These are phyloP conservation scores for Donacobius atricapilla DNA, from an alignment of 2,113 vertebrate species.

Conservation along the genomic window DNA sequence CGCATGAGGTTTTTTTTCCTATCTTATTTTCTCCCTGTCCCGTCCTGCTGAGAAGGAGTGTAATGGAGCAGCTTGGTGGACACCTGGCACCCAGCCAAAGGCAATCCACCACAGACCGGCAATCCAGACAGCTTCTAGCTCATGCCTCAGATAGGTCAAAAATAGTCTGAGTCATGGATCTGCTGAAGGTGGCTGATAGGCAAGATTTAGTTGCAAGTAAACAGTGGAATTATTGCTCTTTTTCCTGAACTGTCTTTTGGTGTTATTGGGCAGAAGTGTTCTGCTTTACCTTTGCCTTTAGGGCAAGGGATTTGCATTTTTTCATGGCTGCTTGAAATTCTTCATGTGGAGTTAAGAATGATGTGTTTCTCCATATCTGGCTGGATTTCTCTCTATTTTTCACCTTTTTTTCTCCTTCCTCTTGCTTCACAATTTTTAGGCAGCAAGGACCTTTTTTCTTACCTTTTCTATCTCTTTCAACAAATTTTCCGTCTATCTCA, in stretches of 20 bases:
- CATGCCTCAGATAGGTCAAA: not conserved
- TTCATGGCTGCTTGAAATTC: not conserved
- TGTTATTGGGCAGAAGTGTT: not conserved
- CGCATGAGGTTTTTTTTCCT: too few species aligned
- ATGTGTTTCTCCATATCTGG: not conserved
- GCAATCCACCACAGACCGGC: not conserved
- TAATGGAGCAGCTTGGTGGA: not conserved
- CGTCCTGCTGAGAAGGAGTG: not conserved
- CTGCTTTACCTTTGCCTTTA: not conserved
- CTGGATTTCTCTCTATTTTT: not conserved
- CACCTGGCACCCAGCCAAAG: not conserved
- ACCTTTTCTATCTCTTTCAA: not conserved
- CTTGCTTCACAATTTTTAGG: not conserved
- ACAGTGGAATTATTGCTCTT: not conserved
- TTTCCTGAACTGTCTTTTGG: not conserved
- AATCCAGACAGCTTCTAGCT: not conserved
- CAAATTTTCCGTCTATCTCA: not conserved
- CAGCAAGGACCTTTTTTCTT: not conserved
- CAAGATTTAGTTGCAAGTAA: not conserved
- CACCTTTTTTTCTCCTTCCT: not conserved
- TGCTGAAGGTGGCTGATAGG: not conserved
- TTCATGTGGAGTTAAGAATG: not conserved
- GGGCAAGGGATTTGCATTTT: not conserved
- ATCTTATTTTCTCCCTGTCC: not conserved
- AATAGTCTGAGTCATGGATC: not conserved